Conservation (phyloP, 2,113 vertebrate genomes). For the Triplophysa siluroides region DNA sequence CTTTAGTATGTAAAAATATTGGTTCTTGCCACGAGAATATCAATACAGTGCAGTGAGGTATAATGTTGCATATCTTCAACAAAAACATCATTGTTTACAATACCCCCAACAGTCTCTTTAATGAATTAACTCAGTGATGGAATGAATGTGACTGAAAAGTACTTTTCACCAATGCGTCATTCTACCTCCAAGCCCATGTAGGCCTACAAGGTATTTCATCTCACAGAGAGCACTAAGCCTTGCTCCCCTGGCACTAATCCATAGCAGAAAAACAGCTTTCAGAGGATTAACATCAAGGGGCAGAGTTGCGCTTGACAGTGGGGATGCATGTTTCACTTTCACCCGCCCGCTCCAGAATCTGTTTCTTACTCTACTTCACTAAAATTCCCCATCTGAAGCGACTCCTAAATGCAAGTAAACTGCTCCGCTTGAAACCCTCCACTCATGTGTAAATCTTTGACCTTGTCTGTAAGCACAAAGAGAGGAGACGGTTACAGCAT, state of each 20-base stretch:
- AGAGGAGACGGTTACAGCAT: background rate
- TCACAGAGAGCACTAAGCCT: slow-evolving; percentile 69
- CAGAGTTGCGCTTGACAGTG: slow-evolving; percentile 44
- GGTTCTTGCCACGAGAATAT: too few species aligned
- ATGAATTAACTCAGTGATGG: background rate
- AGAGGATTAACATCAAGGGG: slow-evolving; percentile 74
- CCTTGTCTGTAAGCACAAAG: background rate
- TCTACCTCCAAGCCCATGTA: slow-evolving; percentile 68
- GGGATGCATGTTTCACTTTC: slow-evolving; percentile 21
- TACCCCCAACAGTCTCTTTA: background rate
- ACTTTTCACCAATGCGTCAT: background rate
- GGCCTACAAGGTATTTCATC: slow-evolving; percentile 68
- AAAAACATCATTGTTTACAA: background rate
- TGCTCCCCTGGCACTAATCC: slow-evolving; percentile 74
- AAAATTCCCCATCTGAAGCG: slow-evolving; percentile 19
- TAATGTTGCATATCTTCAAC: too few species aligned
- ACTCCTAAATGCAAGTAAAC: slow-evolving; percentile 47
- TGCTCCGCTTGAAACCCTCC: slow-evolving; percentile 42
- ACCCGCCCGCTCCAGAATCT: slow-evolving; percentile 31
- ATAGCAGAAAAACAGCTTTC: slow-evolving; percentile 73
- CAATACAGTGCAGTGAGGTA: too few species aligned
- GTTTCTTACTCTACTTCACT: slow-evolving; percentile 7
- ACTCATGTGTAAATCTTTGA: background rate
- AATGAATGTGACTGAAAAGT: background rate
- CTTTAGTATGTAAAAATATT: too few species aligned